Conservation (phyloP, 2,113 vertebrate genomes). For the Paramormyrops kingsleyae region DNA sequence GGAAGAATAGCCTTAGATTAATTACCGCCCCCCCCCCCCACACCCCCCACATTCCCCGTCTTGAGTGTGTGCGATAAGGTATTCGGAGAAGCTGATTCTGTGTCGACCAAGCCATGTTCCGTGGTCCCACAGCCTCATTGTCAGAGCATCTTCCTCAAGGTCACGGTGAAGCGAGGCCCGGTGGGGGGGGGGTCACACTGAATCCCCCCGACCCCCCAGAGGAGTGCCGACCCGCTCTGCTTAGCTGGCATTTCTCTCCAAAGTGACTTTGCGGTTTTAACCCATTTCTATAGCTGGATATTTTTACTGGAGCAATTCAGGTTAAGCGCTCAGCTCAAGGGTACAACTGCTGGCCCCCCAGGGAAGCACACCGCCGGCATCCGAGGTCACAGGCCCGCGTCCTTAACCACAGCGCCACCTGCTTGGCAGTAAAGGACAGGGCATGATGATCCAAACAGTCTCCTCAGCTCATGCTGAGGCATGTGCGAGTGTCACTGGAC, state of each 20-base stretch:
- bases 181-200: background rate
- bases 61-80: constrained; percentile 13
- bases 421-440: background rate
- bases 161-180: background rate
- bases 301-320: constrained; percentile 1
- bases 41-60: background rate
- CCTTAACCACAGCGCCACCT: background rate
- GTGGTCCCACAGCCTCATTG: background rate
- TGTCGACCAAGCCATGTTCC: background rate
- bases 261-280: constrained; percentile 1
- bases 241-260: constrained; percentile 5
- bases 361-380: background rate
- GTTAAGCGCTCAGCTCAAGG: background rate
- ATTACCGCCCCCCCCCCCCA: background rate
- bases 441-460: background rate
- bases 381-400: background rate
- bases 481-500: background rate
- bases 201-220: background rate
- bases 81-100: constrained; percentile 9
- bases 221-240: background rate
- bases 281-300: background rate
- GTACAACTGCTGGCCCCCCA: background rate
- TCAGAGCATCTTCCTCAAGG: constrained; percentile 20
- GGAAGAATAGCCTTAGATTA: constrained; percentile 7
- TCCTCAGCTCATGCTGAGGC: background rate